Evolutionary conservation across 2,888 invertebrate genomes (phyloP), one percentile per base, ranked within the genome.

Genomic region (Meandrusa payeni): DNA sequence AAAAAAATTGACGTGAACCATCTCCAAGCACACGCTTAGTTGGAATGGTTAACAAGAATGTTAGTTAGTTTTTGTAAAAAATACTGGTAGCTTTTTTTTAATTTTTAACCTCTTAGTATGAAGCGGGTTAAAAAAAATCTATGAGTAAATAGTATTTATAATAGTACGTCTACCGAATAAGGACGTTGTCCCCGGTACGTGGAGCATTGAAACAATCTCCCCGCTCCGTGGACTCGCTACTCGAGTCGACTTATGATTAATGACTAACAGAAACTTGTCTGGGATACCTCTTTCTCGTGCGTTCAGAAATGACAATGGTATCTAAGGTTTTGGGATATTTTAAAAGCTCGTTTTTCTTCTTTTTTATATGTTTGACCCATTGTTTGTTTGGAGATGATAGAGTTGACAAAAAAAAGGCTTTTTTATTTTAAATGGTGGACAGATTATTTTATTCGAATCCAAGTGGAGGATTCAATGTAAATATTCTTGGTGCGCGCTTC

Each of bases 181-280:
- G 50, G 62, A 45, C 58, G 61, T 55, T 51, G 48, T 56, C 47
- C 54, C 41, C 57, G 57, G 12, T 31, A 42, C 24, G 19, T 17
- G 27, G 11, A 24, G 24, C 9, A 13, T n/a, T 27, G 11, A 20
- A 24, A 31, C 32, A 22, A 32, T 36, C 11, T 7, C 38, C 20
- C 2, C 38, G 22, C 26, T 27, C 60, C 59, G 58, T 61, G 64
- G 69, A 70, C 77, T 71, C 51, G 56, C 49, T 29, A 57, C 55
- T 54, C 64, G 62, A 73, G 61, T 67, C 61, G 69, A 73, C 74
- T 49, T 75, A 82, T 85, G 85, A 86, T 83, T 78, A 83, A 87
- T 87, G 76, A 63, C 58, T 61, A 53, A 74, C 73, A 61, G 62
- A 71, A 58, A 74, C 71, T 66, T 66, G 64, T 61, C 58, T 66